A percentile compares a stretch with the other conserved stretches of the same genome.
These are phyloP conservation scores for Zophobas atratus DNA, from an alignment of 1,140 invertebrate species.

Conservation along the genomic window DNA sequence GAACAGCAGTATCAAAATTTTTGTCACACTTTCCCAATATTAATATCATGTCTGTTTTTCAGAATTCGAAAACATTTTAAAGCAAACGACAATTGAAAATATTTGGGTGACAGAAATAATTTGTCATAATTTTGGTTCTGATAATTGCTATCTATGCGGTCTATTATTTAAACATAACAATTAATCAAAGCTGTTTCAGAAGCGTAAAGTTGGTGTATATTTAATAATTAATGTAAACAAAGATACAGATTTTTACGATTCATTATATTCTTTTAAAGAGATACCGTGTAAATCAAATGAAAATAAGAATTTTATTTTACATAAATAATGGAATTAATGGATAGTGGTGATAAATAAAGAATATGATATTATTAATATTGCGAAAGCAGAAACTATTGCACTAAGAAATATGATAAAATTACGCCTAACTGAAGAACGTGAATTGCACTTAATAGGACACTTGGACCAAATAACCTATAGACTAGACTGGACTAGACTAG, in stretches of 20 bases:
- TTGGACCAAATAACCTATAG: conserved; percentile 58
- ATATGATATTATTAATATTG: conserved; percentile 25
- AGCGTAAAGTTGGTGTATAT: too few relatives aligned
- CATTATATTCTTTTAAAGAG: background rate
- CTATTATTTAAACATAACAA: too few relatives aligned
- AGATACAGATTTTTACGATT: background rate
- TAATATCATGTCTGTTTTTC: too few relatives aligned
- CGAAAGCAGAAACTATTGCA: conserved; percentile 26
- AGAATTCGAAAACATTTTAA: too few relatives aligned
- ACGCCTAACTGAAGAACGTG: conserved; percentile 13
- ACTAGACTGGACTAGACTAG: background rate
- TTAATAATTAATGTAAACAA: conserved; percentile 1
- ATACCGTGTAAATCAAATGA: conserved; percentile 26
- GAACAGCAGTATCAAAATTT: too few relatives aligned
- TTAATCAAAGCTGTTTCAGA: too few relatives aligned
- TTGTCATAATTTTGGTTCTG: too few relatives aligned
- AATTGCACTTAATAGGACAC: conserved; percentile 31
- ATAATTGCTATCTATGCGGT: too few relatives aligned
- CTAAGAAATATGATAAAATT: conserved; percentile 19
- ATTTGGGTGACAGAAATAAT: too few relatives aligned
- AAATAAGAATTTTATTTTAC: conserved; percentile 48
- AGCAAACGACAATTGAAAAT: too few relatives aligned
- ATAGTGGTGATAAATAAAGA: conserved; percentile 29
- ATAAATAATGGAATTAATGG: conserved; percentile 38
- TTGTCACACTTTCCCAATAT: too few relatives aligned